Base-by-base conservation (phyloP, 1,140 invertebrate genomes). In the Probaryconus sp. region DNA sequence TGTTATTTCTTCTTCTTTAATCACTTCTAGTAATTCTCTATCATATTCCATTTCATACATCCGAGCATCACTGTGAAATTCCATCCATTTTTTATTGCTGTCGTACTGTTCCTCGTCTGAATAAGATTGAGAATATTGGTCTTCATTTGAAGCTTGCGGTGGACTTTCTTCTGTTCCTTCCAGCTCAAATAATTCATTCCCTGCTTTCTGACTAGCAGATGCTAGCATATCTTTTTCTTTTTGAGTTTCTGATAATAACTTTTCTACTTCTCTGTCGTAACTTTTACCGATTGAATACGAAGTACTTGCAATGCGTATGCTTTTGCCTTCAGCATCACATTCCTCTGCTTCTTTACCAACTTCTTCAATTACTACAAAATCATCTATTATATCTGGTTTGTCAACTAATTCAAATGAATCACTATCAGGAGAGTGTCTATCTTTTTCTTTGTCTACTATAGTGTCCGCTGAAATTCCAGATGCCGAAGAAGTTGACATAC, bases 331-430 rank as follows among this genome's bases (percentile, higher is more conserved):
- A 0, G 90, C 88, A 81, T 95, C 94, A 53, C 90, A 91, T 86
- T 96, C 94, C 73, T 92, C 90, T 1, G 94, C 94, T 87, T 95
- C 93, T 80, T 92, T 94, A 1, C 92, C 94, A 13, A 95, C 93
- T 84, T 96, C 94, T 86, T 95, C 94, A 56, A 95, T 93, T 0
- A 95, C 93, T 0, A 96, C 93, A 83, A 95, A 96, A 78, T 95
- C 94, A 81, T 96, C 94, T 60, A 94, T 93, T 55, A 94, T 91
- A 79, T 94, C 93, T 1, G 94, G 94, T 78, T 95, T 94, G 73
- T 95, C 94, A 0, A 96, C 87, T 83, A 96, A 90, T 89, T 96
- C 95, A 88, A 97, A 97, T 18, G 95, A 96, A 83, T 97, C 96
- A 80, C 94, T 94, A 26, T 91, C 93, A 0, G 94, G 94, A 0